These are phyloP conservation scores for Palythoa heliodiscus DNA, from an alignment of 92 coral and sea anemone genomes.

Conservation along the genomic window DNA sequence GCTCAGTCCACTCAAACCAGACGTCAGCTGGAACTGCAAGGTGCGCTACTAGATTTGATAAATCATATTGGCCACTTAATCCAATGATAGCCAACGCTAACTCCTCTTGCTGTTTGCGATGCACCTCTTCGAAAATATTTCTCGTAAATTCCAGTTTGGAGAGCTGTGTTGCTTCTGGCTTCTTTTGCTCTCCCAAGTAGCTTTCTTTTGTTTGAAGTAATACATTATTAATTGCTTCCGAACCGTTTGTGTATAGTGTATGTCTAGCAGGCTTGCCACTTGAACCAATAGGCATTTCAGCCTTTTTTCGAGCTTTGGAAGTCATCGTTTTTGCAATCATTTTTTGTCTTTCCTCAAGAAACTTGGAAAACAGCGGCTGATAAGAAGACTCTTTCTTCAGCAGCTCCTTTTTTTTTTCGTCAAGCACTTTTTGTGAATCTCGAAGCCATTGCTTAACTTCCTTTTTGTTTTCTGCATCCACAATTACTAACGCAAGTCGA, in stretches of 20 bases:
- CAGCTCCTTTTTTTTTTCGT: constrained; percentile 1
- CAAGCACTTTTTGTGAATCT: background rate
- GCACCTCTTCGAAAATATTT: constrained; percentile 52
- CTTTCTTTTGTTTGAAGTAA: constrained; percentile 31
- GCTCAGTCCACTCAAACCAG: constrained; percentile 63
- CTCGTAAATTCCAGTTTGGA: constrained; percentile 57
- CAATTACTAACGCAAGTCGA: constrained; percentile 38
- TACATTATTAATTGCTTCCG: constrained; percentile 31
- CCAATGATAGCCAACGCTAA: constrained; percentile 45
- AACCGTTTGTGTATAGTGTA: constrained; percentile 42
- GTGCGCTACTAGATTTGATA: constrained; percentile 41
- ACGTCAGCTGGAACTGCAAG: constrained; percentile 46
- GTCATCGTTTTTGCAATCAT: constrained; percentile 45
- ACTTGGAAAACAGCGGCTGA: constrained; percentile 38
- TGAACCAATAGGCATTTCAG: constrained; percentile 41
- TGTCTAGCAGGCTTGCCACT: constrained; percentile 42
- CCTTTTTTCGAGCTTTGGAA: constrained; percentile 51
- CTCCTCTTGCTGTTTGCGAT: constrained; percentile 47
- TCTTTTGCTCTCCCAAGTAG: constrained; percentile 33
- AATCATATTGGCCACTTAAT: constrained; percentile 43
- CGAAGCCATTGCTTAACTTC: constrained; percentile 32
- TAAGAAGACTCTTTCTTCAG: constrained; percentile 20
- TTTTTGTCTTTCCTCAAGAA: constrained; percentile 27
- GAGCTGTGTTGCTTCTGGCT: constrained; percentile 7
- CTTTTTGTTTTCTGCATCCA: constrained; percentile 32